Evolutionary conservation across 2,888 invertebrate species (phyloP), one percentile per base, ranked within the genome.

Genomic region (Phyllotreta cruciferae): DNA sequence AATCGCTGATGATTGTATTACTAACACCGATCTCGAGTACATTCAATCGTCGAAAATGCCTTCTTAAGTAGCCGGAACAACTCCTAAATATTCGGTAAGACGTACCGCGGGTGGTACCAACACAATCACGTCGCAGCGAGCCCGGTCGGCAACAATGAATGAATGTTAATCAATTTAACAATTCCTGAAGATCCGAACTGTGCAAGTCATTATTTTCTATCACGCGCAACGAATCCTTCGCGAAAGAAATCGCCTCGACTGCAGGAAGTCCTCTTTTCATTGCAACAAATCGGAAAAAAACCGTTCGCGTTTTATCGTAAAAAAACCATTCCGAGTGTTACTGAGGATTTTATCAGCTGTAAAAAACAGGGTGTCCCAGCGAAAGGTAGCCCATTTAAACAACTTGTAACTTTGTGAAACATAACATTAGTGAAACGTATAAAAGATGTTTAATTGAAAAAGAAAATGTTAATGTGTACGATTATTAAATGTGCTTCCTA

Each of bases 151-250:
- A 50, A 57, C 57, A 50, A 57, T 50, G 41, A 57, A 41, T 57
- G 49, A 49, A 57, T 57, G 56, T 57, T 57, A 47, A 50, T 52
- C 52, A 52, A 57, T 57, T 57, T 50, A 34, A 57, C 50, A 24
- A 57, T 57, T 11, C 39, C 37, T 36, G 56, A 37, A 34, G 39
- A 60, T 42, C 39, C 37, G 53, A 35, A 56, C 10, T 52, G n/a
- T 60, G 60, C 60, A 60, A 60, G 60, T 60, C 60, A 60, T 60
- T 60, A 60, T 60, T 60, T 60, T 60, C 42, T 42, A 60, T 60
- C 60, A 60, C 60, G 60, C 52, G 52, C 52, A 50, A 35, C 56
- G 42, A 56, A 56, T 56, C 44, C 7, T 50, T 39, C 34, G 52
- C 44, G 9, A 52, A 53, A 60, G 52, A 58, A 58, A 58, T 42